Base-by-base conservation (phyloP, 2,888 invertebrate species). In the Cotesia congregata region DNA sequence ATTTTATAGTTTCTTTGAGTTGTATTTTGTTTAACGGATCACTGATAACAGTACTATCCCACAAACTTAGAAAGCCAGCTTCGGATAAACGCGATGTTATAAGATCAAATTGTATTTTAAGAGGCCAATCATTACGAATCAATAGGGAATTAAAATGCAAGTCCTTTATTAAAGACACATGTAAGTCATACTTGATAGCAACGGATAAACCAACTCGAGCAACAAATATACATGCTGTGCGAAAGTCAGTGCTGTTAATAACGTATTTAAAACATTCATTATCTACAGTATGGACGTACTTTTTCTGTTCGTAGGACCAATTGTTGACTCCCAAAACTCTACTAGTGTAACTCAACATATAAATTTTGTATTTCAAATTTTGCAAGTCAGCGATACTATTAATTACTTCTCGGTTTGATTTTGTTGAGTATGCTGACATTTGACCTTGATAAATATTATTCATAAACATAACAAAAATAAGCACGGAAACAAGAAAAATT, bases 61-160 rank as follows among this genome's bases (percentile, higher is more conserved):
- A 70, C 12, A 20, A 6, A 1, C 1, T 38, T 1, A 67, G 2
- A 67, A 70, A 1, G 7, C 70, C 70, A 4, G 38, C 1, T 1
- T 38, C 12, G 0, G 12, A 4, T 2, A 59, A 38, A n/a, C 15
- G 6, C 2, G 60, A 9, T 1, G 6, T 30, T 17, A 59, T 1
- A 1, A 1, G 6, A 6, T 60, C 12, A 30, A 60, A 0, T 61
- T 60, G 59, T 1, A n/a, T 60, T 9, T n/a, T 30, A 12, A 70
- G 9, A 6, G 70, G 70, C 60, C 60, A 70, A 30, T 59, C 70
- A n/a, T 60, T 6, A 9, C 70, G 70, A 2, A 15, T 6, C 12
- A 30, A 20, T 5, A 20, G 60, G 0, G 9, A 60, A 0, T 0
- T 1, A 38, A 4, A 9, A 12, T 38, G 17, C 12, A 0, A 0